These are phyloP conservation scores for Meloe dianella DNA, from an alignment of 2,888 invertebrate genomes.

Conservation along the genomic window DNA sequence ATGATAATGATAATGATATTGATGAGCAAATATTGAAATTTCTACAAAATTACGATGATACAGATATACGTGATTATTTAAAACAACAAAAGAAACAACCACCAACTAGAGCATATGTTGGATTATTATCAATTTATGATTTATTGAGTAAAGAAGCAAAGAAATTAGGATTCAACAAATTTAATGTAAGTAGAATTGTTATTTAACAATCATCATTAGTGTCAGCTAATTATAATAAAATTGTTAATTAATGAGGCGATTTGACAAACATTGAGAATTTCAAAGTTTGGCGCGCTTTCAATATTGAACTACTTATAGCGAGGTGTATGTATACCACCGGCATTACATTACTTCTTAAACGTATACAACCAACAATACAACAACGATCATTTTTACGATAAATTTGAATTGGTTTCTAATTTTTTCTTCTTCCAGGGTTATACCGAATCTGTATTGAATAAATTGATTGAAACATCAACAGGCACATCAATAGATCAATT, in stretches of 20 bases:
- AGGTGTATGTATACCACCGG: too few relatives aligned
- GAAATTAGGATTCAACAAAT: constrained; percentile 67
- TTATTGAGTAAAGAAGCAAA: constrained; percentile 71
- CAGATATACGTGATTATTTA: constrained; percentile 45
- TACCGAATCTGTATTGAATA: constrained; percentile 64
- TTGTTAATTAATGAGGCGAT: too few relatives aligned
- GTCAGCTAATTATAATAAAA: too few relatives aligned
- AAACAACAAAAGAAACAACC: constrained; percentile 62
- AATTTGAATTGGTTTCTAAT: constrained; percentile 21
- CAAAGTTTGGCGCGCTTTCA: too few relatives aligned
- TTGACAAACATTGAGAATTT: too few relatives aligned
- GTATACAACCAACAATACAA: too few relatives aligned
- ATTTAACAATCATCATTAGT: not conserved
- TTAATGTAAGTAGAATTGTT: constrained; percentile 60
- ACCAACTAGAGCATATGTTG: constrained; percentile 66
- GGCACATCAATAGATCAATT: constrained; percentile 68
- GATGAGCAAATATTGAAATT: constrained; percentile 49
- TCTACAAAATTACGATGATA: constrained; percentile 52
- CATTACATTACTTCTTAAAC: too few relatives aligned
- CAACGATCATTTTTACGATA: not conserved
- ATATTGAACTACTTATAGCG: too few relatives aligned
- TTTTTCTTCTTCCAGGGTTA: constrained; percentile 69
- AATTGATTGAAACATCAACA: constrained; percentile 63
- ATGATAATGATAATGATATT: constrained; percentile 22
- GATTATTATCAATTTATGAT: constrained; percentile 68